Base-by-base conservation (phyloP, 2,888 invertebrate genomes). In the Pediacus dermestoides region DNA sequence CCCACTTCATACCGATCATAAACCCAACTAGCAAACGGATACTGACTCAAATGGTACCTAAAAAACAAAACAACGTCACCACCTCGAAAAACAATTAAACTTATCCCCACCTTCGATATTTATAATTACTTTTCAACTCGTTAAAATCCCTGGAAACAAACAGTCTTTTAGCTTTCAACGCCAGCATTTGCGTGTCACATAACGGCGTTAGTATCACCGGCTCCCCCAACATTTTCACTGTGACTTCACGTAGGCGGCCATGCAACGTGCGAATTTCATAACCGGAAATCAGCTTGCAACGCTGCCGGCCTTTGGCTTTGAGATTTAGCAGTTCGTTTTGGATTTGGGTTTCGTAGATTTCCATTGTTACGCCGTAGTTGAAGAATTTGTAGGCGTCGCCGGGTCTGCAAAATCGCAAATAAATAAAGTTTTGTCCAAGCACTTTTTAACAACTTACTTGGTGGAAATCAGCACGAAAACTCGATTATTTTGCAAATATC, bases 291-390 rank as follows among this genome's bases (percentile, higher is more conserved):
- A 85, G 68, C 54, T 74, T 72, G 63, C 89, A 88, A 42, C 89
- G 72, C 61, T 89, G 88, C 31, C 88, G 67, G 0, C 86, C 88
- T 58, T 81, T 81, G 0, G 88, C 87, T 67, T 78, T 74, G n/a
- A 84, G 70, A 23, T 75, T 75, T 14, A 74, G 61, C 2, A 60
- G 55, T 37, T 73, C 75, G 38, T 77, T 74, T 36, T 73, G 74
- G 42, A 75, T 76, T 46, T 78, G 77, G 3, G 79, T 76, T 63
- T 83, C 82, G 12, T 77, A 81, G 4, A 82, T 77, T 64, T 83
- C 81, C 51, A 80, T 81, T 2, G 80, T 78, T 1, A 81, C 79
- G 2, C 82, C 82, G 44, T 76, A 68, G 7, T 63, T 55, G 39
- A 58, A 68, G 2, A 67, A 9, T n/a, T 28, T 14, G n/a, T 18